Evolutionary conservation across 2,797 vertebrate species (phyloP).

Genomic region (Eulemur albifrons): DNA sequence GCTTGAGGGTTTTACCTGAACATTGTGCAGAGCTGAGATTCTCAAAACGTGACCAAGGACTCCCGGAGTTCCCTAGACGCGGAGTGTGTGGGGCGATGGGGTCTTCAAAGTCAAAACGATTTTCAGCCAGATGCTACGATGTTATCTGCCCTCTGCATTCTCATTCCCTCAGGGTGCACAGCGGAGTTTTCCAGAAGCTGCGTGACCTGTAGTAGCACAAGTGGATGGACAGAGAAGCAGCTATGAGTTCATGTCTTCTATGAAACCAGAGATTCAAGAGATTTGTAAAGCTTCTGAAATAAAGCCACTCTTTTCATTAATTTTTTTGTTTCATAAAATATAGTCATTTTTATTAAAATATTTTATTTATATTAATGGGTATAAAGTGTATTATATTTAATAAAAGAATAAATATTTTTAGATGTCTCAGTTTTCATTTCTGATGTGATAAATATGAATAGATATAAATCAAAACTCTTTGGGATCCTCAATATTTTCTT

Average conservation of each 20-base stretch:
- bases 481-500: neutral
- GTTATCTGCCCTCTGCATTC: neutral
- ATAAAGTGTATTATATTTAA: neutral
- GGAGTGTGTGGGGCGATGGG: neutral
- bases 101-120: neutral
- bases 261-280: neutral
- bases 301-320: neutral
- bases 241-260: neutral
- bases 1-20: neutral
- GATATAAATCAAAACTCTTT: neutral
- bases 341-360: neutral
- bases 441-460: neutral
- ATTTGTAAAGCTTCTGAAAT: neutral
- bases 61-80: neutral
- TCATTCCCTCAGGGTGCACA: neutral
- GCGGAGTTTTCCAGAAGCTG: neutral
- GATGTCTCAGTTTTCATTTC: neutral
- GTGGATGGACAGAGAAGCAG: neutral
- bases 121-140: neutral
- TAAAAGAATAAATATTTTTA: neutral
- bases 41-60: neutral
- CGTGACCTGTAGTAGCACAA: fast-evolving
- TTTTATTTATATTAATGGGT: neutral
- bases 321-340: neutral
- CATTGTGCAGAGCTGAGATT: neutral